phyloP scores from a whole-genome alignment of 2,113 vertebrate species.

The Chauna torquata region DNA sequence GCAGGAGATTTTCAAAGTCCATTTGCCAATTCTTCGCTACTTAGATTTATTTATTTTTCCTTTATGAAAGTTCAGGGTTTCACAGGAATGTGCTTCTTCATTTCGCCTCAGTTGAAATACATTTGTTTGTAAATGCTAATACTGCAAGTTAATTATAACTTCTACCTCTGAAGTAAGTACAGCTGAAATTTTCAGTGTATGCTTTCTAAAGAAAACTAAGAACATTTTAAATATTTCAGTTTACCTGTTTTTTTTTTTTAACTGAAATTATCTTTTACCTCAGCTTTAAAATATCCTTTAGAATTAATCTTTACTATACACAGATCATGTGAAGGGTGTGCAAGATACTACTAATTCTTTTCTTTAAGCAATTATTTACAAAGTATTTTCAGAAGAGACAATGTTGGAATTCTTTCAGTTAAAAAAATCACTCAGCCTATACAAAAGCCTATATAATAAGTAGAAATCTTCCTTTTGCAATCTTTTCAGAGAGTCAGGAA shows the following conservation, averaged over 20 bases:
- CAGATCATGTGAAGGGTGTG: not conserved
- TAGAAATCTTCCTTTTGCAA: not conserved
- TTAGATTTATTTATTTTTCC: not conserved
- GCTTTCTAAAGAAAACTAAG: not conserved
- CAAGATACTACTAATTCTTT: not conserved
- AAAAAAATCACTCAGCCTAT: not conserved
- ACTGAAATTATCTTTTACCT: not conserved
- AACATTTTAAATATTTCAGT: not conserved
- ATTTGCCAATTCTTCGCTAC: not conserved
- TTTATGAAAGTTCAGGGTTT: not conserved
- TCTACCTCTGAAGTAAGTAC: not conserved
- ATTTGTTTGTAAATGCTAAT: not conserved
- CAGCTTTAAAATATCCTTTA: not conserved
- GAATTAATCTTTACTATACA: not conserved
- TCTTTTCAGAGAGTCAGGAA: not conserved
- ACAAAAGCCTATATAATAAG: not conserved
- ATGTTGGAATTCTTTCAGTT: not conserved
- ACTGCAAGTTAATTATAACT: not conserved
- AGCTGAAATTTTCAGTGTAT: not conserved
- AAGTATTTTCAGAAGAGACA: not conserved
- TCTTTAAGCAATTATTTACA: not conserved
- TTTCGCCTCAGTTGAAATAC: not conserved
- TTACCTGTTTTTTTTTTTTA: not conserved
- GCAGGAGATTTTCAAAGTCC: not conserved
- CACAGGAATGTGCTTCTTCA: not conserved